A percentile compares a stretch with the other conserved stretches of the same genome.
These are phyloP conservation scores for Xyliphius kryptos DNA, from an alignment of 2,113 vertebrate species.

Conservation along the genomic window DNA sequence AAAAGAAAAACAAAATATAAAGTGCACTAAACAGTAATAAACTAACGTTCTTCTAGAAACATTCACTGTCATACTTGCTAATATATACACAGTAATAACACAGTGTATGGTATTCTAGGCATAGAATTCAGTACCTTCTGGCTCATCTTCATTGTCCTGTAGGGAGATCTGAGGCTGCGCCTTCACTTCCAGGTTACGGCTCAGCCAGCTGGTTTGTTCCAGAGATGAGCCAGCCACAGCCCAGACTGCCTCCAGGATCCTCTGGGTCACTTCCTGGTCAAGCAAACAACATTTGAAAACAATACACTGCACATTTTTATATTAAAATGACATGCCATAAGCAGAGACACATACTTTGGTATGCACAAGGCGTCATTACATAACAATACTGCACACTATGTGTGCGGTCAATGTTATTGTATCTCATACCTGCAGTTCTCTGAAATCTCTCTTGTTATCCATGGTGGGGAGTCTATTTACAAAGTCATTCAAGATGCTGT, in stretches of 20 bases:
- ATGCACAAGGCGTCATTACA: too few species aligned
- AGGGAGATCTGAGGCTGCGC: slow-evolving; percentile 83
- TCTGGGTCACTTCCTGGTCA: slow-evolving; percentile 86
- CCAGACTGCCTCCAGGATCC: slow-evolving; percentile 85
- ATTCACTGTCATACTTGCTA: too few species aligned
- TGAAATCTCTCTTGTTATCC: slow-evolving; percentile 90
- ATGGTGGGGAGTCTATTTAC: slow-evolving; percentile 82
- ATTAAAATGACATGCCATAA: too few species aligned
- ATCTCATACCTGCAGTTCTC: slow-evolving; percentile 86
- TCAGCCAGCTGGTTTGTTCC: slow-evolving; percentile 97
- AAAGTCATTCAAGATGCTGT: slow-evolving; percentile 88
- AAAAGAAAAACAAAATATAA: too few species aligned
- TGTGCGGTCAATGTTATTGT: too few species aligned
- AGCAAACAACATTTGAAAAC: slow-evolving; percentile 9
- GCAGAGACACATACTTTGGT: too few species aligned
- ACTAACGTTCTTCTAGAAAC: too few species aligned
- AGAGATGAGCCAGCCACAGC: slow-evolving; percentile 88
- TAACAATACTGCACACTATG: too few species aligned
- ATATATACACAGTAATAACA: too few species aligned
- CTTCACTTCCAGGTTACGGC: slow-evolving; percentile 93
- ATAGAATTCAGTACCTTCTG: slow-evolving; percentile 69
- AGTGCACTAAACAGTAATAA: too few species aligned
- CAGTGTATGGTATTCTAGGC: too few species aligned
- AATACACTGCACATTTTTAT: too few species aligned
- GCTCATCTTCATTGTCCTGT: slow-evolving; percentile 70